These are phyloP conservation scores for Pasiphila rectangulata DNA, from an alignment of 2,888 invertebrate genomes.

Conservation along the genomic window DNA sequence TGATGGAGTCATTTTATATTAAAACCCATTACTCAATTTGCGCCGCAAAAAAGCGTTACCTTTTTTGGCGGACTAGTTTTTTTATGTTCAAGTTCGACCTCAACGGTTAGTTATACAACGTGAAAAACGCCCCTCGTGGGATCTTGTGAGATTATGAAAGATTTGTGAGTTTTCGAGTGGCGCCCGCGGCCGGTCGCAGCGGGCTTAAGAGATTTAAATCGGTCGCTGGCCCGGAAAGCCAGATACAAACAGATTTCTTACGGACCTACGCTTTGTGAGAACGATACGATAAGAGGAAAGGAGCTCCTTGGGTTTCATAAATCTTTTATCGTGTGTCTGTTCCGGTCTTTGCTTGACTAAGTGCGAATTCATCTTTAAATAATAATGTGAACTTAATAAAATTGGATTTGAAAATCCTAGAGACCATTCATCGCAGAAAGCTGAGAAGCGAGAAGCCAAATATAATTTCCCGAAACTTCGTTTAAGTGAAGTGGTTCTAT, in stretches of 20 bases:
- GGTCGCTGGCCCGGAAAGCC: slow-evolving; percentile 75
- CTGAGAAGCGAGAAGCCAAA: slow-evolving; percentile 10
- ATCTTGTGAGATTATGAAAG: slow-evolving; percentile 78
- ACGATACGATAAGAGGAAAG: slow-evolving; percentile 46
- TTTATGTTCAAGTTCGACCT: slow-evolving; percentile 39
- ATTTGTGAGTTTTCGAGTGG: slow-evolving; percentile 77
- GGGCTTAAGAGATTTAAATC: slow-evolving; percentile 80
- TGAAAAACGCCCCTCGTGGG: slow-evolving; percentile 73
- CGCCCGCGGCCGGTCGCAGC: slow-evolving; percentile 68
- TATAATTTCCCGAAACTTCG: slow-evolving; percentile 12
- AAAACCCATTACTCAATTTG: slow-evolving; percentile 40
- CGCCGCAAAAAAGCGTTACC: slow-evolving; percentile 35
- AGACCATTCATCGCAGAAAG: neutral
- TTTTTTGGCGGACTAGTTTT: slow-evolving; percentile 45
- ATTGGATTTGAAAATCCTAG: neutral
- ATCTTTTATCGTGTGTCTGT: slow-evolving; percentile 14
- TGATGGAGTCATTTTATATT: slow-evolving; percentile 47
- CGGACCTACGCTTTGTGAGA: slow-evolving; percentile 53
- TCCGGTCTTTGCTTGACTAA: neutral
- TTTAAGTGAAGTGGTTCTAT: slow-evolving; percentile 30
- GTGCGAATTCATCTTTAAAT: neutral
- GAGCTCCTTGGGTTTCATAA: slow-evolving; percentile 20
- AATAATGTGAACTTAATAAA: no score
- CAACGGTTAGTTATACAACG: slow-evolving; percentile 54
- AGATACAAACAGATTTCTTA: slow-evolving; percentile 78